These are phyloP conservation scores for Temnopleurus reevesii DNA, from an alignment of 53 echinoderm and acorn worm species.

Conservation along the genomic window DNA sequence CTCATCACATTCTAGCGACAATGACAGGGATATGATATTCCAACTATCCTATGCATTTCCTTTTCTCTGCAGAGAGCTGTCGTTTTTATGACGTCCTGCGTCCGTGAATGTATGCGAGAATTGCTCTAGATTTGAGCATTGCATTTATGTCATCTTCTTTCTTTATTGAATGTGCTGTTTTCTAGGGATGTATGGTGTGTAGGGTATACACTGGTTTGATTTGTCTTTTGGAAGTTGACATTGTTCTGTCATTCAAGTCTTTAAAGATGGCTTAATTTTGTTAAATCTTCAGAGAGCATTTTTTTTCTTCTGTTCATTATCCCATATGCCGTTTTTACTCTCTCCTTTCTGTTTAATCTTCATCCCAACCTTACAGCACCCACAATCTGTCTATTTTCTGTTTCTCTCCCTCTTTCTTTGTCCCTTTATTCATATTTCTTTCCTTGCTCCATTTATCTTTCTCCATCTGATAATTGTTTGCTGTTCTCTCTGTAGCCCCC, in stretches of 20 bases:
- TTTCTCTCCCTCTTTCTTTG: background rate
- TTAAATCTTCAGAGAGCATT: too few relatives aligned
- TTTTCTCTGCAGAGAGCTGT: background rate
- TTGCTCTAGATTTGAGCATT: background rate
- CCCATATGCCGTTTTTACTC: too few relatives aligned
- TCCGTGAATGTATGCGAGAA: background rate
- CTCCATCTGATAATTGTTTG: background rate
- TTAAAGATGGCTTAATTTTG: too few relatives aligned
- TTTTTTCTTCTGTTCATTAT: too few relatives aligned
- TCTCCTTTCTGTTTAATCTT: too few relatives aligned
- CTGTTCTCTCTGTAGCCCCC: background rate
- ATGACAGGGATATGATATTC: constrained; percentile 5
- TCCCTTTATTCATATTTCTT: background rate
- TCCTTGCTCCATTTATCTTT: background rate
- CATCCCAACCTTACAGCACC: too few relatives aligned
- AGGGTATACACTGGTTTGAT: too few relatives aligned
- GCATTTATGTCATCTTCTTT: background rate
- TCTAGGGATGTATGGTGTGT: too few relatives aligned
- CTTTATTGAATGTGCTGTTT: too few relatives aligned
- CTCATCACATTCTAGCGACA: constrained; percentile 13
- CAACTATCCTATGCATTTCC: background rate
- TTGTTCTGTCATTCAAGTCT: too few relatives aligned
- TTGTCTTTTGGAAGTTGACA: too few relatives aligned
- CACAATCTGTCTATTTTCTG: background rate
- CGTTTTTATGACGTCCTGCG: too few relatives aligned